Evolutionary conservation across 1,140 invertebrate species (phyloP), one percentile per base, ranked within the genome.

Genomic region (Choristoneura fumiferana): DNA sequence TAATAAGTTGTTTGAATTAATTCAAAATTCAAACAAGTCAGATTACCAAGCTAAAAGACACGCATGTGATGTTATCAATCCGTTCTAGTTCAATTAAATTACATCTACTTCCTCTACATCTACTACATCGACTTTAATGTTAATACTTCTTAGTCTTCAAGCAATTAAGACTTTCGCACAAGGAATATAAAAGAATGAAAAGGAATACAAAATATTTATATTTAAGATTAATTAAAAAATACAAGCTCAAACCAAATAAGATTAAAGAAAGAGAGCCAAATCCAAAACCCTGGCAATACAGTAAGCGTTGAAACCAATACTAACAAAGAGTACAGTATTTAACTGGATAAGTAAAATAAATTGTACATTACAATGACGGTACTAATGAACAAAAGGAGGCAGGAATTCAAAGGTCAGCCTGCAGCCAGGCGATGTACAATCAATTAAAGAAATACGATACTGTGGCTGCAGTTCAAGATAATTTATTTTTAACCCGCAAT

Each of bases 331-430:
- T 65, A 40, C 64, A 69, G 65, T 58, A 52, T 62, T 60, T 59
- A 60, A 63, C 58, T 52, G 34, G 60, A 63, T 58, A 58, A 38
- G 22, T 49, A 35, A 62, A 63, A 68, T 71, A 71, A 67, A 67
- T 65, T 65, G 58, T 56, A 45, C 34, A 35, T 45, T 35, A 63
- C 66, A 71, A 64, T 72, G 63, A 73, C 60, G 54, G 63, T 54
- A 61, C 65, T 73, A 73, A 73, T 70, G 70, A 73, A 73, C 67
- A 66, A 63, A 63, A 61, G 54, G 36, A 49, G 22, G 43, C 43
- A 49, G 43, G 43, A 36, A 57, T 56, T n/a, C 52, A 69, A 75
- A 75, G 72, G 72, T 71, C 72, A 75, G 22, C 60, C 43, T 22
- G n/a, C 40, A 18, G 43, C 18, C 12, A 4, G n/a, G 43, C 43